A percentile compares a stretch with the other conserved stretches of the same genome.
phyloP scores from a whole-genome alignment of 2,113 vertebrate genomes.

The Pimephales promelas region DNA sequence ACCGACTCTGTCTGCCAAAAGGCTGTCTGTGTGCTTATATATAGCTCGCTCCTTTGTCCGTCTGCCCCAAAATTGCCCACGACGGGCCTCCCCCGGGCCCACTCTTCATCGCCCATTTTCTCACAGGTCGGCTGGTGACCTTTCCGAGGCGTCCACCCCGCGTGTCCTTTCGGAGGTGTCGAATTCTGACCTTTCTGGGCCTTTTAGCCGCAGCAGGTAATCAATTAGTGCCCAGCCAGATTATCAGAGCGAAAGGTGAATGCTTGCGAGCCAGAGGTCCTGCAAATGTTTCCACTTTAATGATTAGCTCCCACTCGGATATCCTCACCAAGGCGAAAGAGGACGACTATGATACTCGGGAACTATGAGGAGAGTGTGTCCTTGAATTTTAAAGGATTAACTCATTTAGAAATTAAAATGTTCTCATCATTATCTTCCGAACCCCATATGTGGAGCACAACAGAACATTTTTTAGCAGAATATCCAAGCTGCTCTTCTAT shows the following conservation, averaged over 20 bases:
- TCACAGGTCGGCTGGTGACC: constrained; percentile 70
- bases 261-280: constrained; percentile 45
- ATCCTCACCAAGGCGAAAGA: constrained; percentile 15
- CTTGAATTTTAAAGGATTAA: constrained; percentile 30
- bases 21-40: constrained; percentile 71
- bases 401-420: background rate
- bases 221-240: constrained; percentile 77
- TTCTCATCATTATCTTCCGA: background rate
- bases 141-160: constrained; percentile 68
- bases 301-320: constrained; percentile 58
- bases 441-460: background rate
- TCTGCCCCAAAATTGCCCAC: constrained; percentile 64
- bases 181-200: constrained; percentile 76
- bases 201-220: constrained; percentile 75
- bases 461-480: background rate
- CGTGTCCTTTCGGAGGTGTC: constrained; percentile 73
- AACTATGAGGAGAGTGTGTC: background rate
- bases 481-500: background rate
- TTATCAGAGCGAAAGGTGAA: constrained; percentile 73
- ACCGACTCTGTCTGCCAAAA: constrained; percentile 64
- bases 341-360: constrained; percentile 10
- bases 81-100: constrained; percentile 44
- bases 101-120: constrained; percentile 65
- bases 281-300: constrained; percentile 69
- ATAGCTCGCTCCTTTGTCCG: constrained; percentile 68